A percentile compares a stretch with the other conserved stretches of the same genome.
Evolutionary conservation across 2,113 vertebrate species (phyloP).

Genomic region (Rhegmatorhina hoffmannsi): DNA sequence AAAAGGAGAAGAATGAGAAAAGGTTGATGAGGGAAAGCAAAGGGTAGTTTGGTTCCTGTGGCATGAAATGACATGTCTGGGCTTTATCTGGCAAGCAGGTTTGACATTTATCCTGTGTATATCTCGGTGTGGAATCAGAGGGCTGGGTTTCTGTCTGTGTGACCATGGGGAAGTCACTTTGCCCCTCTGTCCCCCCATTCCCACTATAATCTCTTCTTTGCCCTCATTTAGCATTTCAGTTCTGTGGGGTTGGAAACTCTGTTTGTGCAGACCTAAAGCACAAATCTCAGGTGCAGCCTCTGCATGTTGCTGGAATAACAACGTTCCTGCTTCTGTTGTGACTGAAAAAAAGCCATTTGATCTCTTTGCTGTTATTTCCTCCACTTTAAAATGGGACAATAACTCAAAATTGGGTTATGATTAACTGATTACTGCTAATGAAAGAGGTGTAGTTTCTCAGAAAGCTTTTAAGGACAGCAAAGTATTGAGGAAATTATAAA

Average conservation of each 20-base stretch:
- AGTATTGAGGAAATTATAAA: background rate
- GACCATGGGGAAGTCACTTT: background rate
- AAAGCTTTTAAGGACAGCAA: background rate
- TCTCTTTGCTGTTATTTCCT: background rate
- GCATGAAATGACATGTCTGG: background rate
- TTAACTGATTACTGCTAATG: background rate
- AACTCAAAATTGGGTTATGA: background rate
- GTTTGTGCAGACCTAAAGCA: background rate
- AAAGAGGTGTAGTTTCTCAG: background rate
- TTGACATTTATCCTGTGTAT: slow-evolving; percentile 24
- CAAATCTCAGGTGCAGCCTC: background rate
- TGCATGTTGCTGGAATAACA: background rate
- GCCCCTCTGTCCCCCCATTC: background rate
- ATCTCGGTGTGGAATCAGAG: slow-evolving; percentile 5
- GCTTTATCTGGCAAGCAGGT: slow-evolving; percentile 16
- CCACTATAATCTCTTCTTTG: background rate
- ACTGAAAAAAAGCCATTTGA: background rate
- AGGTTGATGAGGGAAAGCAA: background rate
- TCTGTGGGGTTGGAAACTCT: background rate
- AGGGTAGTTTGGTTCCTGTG: background rate
- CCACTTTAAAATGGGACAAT: background rate
- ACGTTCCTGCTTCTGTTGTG: background rate
- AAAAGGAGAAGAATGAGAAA: background rate
- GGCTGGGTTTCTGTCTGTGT: slow-evolving; percentile 15
- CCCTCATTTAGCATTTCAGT: background rate